These are phyloP conservation scores for Amphimedon queenslandica DNA, from an alignment of 37 sponge, comb jelly and placozoan genomes.

Conservation along the genomic window DNA sequence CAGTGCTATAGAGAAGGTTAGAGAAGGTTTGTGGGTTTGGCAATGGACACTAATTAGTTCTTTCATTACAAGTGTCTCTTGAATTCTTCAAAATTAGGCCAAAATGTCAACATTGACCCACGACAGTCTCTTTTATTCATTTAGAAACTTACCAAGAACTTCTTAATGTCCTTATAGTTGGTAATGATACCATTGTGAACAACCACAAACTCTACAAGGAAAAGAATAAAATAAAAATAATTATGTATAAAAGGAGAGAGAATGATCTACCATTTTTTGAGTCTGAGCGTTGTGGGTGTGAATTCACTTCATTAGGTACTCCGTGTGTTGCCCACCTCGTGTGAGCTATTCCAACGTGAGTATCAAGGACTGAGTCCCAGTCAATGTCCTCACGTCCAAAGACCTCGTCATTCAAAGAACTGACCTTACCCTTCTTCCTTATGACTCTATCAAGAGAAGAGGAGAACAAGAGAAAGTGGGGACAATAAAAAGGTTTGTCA, in stretches of 20 bases:
- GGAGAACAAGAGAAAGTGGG: too few species aligned
- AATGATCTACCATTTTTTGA: constrained; percentile 67
- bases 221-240: too few species aligned
- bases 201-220: constrained; percentile 78
- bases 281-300: constrained; percentile 92
- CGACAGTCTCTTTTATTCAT: too few species aligned
- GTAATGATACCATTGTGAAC: constrained; percentile 99
- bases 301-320: constrained; percentile 91
- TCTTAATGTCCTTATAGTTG: constrained; percentile 97
- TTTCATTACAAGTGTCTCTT: too few species aligned
- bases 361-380: constrained; percentile 41
- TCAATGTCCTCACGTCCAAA: constrained; percentile 52
- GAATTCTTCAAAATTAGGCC: too few species aligned
- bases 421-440: constrained; percentile 84
- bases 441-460: constrained; percentile 59
- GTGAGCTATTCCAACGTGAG: constrained; percentile 97
- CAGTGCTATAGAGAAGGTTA: too few species aligned
- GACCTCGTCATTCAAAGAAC: constrained; percentile 60
- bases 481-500: too few species aligned
- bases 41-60: too few species aligned
- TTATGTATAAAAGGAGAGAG: too few species aligned
- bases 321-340: constrained; percentile 99
- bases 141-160: constrained; percentile 79
- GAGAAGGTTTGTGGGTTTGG: too few species aligned
- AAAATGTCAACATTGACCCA: too few species aligned